Conservation (phyloP, 53 echinoderm and acorn worm species). For the Glandiceps talaboti region DNA sequence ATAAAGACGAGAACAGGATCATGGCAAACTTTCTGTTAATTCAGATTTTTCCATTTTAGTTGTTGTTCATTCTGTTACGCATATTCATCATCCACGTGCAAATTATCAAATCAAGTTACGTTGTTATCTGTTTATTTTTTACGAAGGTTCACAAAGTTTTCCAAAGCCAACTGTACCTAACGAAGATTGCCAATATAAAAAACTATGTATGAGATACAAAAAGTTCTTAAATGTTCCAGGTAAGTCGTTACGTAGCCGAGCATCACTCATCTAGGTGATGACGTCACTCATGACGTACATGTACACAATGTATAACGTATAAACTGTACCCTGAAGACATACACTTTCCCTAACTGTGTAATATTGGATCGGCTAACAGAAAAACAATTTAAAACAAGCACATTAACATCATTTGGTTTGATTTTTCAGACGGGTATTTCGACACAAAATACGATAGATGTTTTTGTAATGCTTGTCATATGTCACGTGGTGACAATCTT, state of each 20-base stretch:
- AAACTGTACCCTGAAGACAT: neutral
- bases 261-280: too few relatives aligned
- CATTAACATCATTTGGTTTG: neutral
- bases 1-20: too few relatives aligned
- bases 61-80: neutral
- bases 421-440: neutral
- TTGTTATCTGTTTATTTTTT: too few relatives aligned
- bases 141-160: too few relatives aligned
- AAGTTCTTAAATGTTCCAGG: slow-evolving; percentile 63
- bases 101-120: too few relatives aligned
- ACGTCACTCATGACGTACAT: too few relatives aligned
- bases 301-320: too few relatives aligned
- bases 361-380: neutral
- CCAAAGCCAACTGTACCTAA: neutral
- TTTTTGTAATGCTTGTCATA: neutral
- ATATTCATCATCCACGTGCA: too few relatives aligned
- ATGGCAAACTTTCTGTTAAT: too few relatives aligned
- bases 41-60: neutral
- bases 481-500: neutral
- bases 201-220: slow-evolving; percentile 61
- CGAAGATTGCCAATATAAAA: slow-evolving; percentile 56
- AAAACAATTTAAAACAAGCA: neutral
- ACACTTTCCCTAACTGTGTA: neutral
- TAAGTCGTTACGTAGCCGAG: too few relatives aligned
- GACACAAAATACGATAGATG: neutral